These are phyloP conservation scores for Salvelinus alpinus DNA, from an alignment of 2,113 vertebrate species.

Conservation along the genomic window DNA sequence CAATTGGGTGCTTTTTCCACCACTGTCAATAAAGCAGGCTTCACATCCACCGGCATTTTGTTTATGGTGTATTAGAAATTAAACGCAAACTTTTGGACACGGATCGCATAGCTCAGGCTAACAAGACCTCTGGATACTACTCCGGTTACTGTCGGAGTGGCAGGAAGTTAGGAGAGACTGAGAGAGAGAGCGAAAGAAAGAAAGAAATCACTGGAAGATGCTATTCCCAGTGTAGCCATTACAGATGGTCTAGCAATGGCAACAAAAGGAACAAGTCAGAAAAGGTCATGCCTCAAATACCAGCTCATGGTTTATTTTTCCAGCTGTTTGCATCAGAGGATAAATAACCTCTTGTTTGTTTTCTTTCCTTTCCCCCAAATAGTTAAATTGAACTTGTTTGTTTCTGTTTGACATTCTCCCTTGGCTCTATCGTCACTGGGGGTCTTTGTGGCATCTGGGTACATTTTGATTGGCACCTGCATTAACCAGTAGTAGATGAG, in stretches of 20 bases:
- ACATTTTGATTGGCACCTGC: conserved; percentile 50
- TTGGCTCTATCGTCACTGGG: conserved; percentile 11
- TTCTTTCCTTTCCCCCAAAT: conserved; percentile 40
- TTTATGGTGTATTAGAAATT: conserved; percentile 17
- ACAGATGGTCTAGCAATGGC: conserved; percentile 16
- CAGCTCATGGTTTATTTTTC: conserved; percentile 54
- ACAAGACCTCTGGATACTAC: not conserved
- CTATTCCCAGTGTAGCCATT: conserved; percentile 1
- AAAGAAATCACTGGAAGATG: not conserved
- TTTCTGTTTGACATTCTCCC: conserved; percentile 53
- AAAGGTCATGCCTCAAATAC: conserved; percentile 31
- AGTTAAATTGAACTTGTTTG: conserved; percentile 49
- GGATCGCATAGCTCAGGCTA: not conserved
- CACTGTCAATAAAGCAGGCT: conserved; percentile 5
- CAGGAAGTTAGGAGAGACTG: not conserved
- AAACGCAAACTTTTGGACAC: not conserved
- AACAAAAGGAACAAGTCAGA: conserved; percentile 18
- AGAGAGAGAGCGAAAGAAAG: not conserved
- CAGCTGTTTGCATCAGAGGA: conserved; percentile 60
- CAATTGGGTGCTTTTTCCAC: too few species aligned
- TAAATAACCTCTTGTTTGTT: conserved; percentile 49
- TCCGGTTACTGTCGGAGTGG: conserved; percentile 1
- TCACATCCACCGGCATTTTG: conserved; percentile 12
- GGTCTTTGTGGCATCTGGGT: conserved; percentile 46
- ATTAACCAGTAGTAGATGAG: conserved; percentile 25